These are phyloP conservation scores for Saxidomus purpurata DNA, from an alignment of 1,140 invertebrate genomes.

Conservation along the genomic window DNA sequence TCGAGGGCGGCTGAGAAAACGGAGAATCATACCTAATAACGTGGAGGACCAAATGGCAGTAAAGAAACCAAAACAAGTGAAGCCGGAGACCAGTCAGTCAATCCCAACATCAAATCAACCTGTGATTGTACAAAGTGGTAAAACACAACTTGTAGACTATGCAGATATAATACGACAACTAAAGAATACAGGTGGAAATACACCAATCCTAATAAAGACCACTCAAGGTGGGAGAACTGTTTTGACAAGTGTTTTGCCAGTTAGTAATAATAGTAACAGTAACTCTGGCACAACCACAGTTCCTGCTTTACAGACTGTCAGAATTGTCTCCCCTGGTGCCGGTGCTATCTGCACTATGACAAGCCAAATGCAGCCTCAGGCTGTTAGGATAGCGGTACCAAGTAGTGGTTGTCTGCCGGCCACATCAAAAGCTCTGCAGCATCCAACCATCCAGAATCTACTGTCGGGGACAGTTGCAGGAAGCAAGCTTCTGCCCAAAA, in stretches of 20 bases:
- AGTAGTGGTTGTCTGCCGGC: neutral
- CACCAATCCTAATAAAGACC: slow-evolving; percentile 51
- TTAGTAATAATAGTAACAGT: slow-evolving; percentile 16
- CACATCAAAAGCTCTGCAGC: slow-evolving; percentile 37
- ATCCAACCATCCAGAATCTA: slow-evolving; percentile 64
- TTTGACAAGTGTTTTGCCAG: slow-evolving; percentile 55
- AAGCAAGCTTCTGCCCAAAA: slow-evolving; percentile 20
- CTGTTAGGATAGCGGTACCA: slow-evolving; percentile 1
- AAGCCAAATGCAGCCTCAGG: neutral
- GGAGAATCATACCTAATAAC: slow-evolving; percentile 83
- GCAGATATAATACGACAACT: slow-evolving; percentile 52
- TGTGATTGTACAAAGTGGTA: slow-evolving; percentile 59
- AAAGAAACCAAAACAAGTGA: slow-evolving; percentile 73
- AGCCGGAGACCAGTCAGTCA: neutral
- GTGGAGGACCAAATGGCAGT: slow-evolving; percentile 76
- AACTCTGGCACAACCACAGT: slow-evolving; percentile 3
- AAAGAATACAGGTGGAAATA: slow-evolving; percentile 15
- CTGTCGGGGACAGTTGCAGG: slow-evolving; percentile 44
- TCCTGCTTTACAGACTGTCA: neutral
- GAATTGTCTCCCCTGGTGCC: slow-evolving; percentile 36
- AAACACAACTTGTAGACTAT: slow-evolving; percentile 61
- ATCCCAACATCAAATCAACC: slow-evolving; percentile 17
- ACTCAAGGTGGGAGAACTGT: slow-evolving; percentile 63
- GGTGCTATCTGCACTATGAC: neutral
- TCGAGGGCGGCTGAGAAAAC: slow-evolving; percentile 81